These are phyloP conservation scores for Oxytorus armatus DNA, from an alignment of 2,888 invertebrate genomes.

Conservation along the genomic window DNA sequence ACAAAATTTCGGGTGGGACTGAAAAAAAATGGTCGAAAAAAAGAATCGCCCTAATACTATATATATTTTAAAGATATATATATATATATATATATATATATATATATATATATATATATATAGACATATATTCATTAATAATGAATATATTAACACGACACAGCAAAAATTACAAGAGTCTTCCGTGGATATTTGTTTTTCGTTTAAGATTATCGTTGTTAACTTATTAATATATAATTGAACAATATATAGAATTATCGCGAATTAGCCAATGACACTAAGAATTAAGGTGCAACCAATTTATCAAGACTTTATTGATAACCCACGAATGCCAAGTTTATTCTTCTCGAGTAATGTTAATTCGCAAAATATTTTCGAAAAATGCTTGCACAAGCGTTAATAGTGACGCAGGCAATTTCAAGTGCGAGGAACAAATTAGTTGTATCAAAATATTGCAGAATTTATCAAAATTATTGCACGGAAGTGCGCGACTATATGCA, in stretches of 20 bases:
- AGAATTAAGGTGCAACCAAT: conserved; percentile 51
- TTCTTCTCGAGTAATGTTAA: background rate
- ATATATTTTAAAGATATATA: conserved; percentile 31
- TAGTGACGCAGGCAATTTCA: no score
- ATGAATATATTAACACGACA: conserved; percentile 67
- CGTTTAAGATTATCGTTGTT: conserved; percentile 57
- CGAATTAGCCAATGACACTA: conserved; percentile 60
- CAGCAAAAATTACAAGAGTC: conserved; percentile 80
- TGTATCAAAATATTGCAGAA: no score
- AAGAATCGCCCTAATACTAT: no score
- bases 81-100: conserved; percentile 32
- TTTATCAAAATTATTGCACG: no score
- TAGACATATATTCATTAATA: conserved; percentile 40
- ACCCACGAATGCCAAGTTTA: background rate
- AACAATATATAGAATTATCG: conserved; percentile 28
- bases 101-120: conserved; percentile 22
- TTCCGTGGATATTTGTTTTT: conserved; percentile 72
- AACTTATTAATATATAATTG: conserved; percentile 58
- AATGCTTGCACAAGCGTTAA: no score
- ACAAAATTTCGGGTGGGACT: no score
- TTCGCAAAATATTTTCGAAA: no score
- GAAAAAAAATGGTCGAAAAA: no score
- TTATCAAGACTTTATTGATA: background rate
- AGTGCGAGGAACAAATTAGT: no score
- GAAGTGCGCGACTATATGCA: no score